These are phyloP conservation scores for Xyrauchen texanus DNA, from an alignment of 2,113 vertebrate species.

Conservation along the genomic window DNA sequence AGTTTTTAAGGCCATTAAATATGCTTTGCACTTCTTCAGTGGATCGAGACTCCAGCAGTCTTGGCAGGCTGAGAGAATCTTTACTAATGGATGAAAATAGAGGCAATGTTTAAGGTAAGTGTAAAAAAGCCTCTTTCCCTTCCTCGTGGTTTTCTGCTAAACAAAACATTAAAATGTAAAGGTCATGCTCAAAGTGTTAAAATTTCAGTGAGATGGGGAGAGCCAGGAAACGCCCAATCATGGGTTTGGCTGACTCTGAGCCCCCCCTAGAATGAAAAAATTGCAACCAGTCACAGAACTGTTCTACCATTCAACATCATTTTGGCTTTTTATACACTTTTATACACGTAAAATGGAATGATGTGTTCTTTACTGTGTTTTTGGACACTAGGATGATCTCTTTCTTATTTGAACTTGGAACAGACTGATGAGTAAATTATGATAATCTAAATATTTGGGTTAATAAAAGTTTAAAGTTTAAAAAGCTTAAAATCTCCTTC, in stretches of 20 bases:
- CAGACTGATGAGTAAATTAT: no score
- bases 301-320: no score
- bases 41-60: not conserved
- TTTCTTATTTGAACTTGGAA: no score
- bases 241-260: not conserved
- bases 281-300: not conserved
- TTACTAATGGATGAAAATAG: slow-evolving; percentile 46
- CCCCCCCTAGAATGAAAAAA: not conserved
- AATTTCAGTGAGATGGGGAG: slow-evolving; percentile 47
- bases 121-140: slow-evolving; percentile 45
- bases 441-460: not conserved
- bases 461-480: no score
- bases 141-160: slow-evolving; percentile 14
- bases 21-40: slow-evolving; percentile 10
- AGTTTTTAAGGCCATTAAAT: slow-evolving; percentile 32
- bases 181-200: slow-evolving; percentile 38
- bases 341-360: no score
- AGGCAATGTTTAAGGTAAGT: slow-evolving; percentile 51
- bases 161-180: slow-evolving; percentile 47
- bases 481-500: no score
- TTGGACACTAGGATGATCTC: no score
- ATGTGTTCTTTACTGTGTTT: no score
- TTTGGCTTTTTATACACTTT: no score
- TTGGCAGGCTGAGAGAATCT: slow-evolving; percentile 17
- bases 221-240: not conserved